Percentiles rank a stretch among this genome's conserved stretches.
phyloP scores from a whole-genome alignment of 2,113 vertebrate species.

The Andinoacara biseriatus region DNA sequence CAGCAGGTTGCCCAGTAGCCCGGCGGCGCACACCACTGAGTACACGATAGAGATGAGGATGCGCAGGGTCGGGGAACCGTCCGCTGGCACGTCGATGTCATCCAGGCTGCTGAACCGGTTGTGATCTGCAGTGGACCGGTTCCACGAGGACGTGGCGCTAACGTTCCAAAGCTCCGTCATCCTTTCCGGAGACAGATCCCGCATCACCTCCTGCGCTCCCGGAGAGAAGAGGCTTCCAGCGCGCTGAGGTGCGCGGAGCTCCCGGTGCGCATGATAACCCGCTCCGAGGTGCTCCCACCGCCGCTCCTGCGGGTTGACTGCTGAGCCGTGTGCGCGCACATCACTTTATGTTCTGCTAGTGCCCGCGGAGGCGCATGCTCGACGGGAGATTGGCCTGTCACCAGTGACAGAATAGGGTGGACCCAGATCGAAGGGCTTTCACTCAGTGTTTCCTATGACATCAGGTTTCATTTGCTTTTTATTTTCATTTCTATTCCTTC shows the following conservation, averaged over 20 bases:
- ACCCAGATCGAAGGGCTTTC: not conserved
- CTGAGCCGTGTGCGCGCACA: not conserved
- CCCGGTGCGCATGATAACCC: not conserved
- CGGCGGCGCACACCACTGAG: slow-evolving; percentile 89
- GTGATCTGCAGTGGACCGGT: slow-evolving; percentile 38
- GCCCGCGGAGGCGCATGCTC: slow-evolving; percentile 36
- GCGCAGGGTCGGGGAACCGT: slow-evolving; percentile 78
- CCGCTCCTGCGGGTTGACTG: not conserved
- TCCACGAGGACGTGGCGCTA: slow-evolving; percentile 45
- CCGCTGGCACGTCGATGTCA: slow-evolving; percentile 73
- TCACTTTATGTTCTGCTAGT: slow-evolving; percentile 3
- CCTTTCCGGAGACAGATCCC: slow-evolving; percentile 13
- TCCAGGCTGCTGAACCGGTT: slow-evolving; percentile 59
- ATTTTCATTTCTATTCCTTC: too few species aligned
- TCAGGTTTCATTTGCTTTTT: too few species aligned
- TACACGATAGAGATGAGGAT: slow-evolving; percentile 88
- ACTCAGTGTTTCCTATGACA: too few species aligned
- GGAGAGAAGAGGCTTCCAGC: not conserved
- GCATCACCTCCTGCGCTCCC: slow-evolving; percentile 43
- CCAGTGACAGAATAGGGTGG: not conserved
- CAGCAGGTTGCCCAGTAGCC: slow-evolving; percentile 89
- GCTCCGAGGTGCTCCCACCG: too few species aligned
- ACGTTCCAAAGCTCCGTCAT: slow-evolving; percentile 65
- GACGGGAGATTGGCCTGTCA: not conserved
- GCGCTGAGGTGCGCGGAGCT: not conserved